Evolutionary conservation across 37 sponge, comb jelly and placozoan genomes (phyloP).

Genomic region (Eunapius fragilis): DNA sequence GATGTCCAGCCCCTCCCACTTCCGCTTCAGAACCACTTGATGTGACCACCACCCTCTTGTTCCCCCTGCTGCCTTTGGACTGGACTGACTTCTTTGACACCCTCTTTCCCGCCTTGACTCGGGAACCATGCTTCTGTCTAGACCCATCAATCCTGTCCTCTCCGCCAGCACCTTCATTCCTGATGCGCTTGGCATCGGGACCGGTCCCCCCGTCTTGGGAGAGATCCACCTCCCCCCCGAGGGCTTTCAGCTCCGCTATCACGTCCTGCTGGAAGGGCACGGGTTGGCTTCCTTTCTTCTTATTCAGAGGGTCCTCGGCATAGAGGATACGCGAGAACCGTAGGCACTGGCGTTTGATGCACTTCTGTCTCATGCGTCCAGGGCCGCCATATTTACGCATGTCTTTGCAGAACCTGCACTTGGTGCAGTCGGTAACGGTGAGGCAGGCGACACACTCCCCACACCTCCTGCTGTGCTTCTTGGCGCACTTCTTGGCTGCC

Average conservation of each 20-base stretch:
- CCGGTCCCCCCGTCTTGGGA: neutral
- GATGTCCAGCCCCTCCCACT: neutral
- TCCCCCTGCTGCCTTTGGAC: neutral
- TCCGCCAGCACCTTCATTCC: neutral
- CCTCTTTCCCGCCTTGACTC: conserved; percentile 4
- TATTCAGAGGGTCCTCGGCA: conserved; percentile 49
- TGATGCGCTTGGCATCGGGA: neutral
- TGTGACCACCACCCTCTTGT: neutral
- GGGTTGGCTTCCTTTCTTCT: neutral
- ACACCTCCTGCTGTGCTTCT: conserved; percentile 64
- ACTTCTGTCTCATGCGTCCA: conserved; percentile 77
- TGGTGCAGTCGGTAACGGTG: conserved; percentile 61
- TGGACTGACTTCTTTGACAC: neutral
- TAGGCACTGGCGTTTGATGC: conserved; percentile 79
- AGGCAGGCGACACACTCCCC: conserved; percentile 77
- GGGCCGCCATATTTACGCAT: conserved; percentile 89
- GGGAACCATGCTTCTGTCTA: neutral
- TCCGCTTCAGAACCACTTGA: neutral
- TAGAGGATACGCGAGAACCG: conserved; percentile 58
- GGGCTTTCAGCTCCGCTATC: conserved; percentile 24
- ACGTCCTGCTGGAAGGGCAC: conserved; percentile 33
- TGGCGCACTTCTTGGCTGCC: conserved; percentile 17
- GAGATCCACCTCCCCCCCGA: conserved; percentile 6
- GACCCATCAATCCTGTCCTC: neutral
- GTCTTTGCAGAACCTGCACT: conserved; percentile 84